phyloP scores from a whole-genome alignment of 1,140 invertebrate species.

The Reticulitermes speratus region DNA sequence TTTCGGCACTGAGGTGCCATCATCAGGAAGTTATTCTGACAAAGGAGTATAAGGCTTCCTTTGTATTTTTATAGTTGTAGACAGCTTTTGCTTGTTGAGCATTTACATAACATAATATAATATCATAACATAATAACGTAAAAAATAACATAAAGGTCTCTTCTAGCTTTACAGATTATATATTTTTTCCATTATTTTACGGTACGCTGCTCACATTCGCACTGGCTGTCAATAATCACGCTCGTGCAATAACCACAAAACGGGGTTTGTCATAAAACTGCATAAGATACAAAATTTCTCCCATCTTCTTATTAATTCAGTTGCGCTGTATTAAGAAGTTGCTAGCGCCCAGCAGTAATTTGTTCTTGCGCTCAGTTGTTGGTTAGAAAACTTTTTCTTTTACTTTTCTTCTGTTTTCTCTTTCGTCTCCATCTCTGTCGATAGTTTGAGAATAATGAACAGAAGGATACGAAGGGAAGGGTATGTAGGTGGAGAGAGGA shows the following conservation, averaged over 20 bases:
- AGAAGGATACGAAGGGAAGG: neutral
- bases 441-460: conserved; percentile 3
- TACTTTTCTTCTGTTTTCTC: neutral
- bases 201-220: no score
- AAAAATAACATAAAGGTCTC: no score
- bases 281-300: neutral
- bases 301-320: neutral
- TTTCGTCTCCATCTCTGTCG: neutral
- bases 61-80: no score
- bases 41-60: no score
- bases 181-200: no score
- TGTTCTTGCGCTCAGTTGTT: neutral
- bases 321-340: neutral
- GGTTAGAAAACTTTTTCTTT: neutral
- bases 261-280: neutral
- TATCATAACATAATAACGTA: no score
- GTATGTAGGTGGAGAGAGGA: neutral
- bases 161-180: neutral
- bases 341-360: neutral
- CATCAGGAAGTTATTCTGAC: no score
- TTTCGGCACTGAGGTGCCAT: no score
- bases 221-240: neutral
- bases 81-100: no score
- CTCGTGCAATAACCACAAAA: neutral
- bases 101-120: no score